Evolutionary conservation across 2,888 invertebrate genomes (phyloP).

Genomic region (Xestia xanthographa): DNA sequence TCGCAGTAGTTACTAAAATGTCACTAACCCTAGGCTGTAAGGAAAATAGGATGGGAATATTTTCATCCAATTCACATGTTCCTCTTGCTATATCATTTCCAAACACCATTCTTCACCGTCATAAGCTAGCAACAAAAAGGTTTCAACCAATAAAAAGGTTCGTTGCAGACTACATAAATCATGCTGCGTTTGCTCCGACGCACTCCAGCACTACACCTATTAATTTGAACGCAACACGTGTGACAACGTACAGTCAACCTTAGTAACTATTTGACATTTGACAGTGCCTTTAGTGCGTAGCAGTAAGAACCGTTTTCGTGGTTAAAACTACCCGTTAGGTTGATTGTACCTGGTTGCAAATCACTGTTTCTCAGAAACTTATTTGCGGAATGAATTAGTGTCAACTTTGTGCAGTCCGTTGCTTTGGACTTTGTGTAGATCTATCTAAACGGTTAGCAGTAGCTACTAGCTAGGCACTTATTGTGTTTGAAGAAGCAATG

Average conservation of each 20-base stretch:
- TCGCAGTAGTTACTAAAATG: neutral
- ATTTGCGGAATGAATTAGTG: slow-evolving; percentile 57
- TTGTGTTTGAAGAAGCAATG: slow-evolving; percentile 15
- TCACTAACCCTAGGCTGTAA: neutral
- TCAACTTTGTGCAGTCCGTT: slow-evolving; percentile 44
- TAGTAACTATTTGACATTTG: neutral
- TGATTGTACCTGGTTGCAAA: slow-evolving; percentile 14
- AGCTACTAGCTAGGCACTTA: slow-evolving; percentile 2
- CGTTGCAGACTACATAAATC: slow-evolving; percentile 31
- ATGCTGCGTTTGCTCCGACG: slow-evolving; percentile 1
- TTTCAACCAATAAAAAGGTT: slow-evolving; percentile 16
- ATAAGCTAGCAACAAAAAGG: slow-evolving; percentile 17
- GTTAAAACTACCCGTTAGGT: neutral
- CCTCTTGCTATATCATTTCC: neutral
- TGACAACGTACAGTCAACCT: slow-evolving; percentile 18
- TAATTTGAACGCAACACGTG: slow-evolving; percentile 38
- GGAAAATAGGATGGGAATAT: neutral
- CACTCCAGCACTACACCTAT: slow-evolving; percentile 13
- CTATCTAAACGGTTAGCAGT: slow-evolving; percentile 9
- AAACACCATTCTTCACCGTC: neutral
- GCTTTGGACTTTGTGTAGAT: slow-evolving; percentile 2
- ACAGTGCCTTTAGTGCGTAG: neutral
- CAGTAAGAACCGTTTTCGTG: neutral
- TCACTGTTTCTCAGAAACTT: slow-evolving; percentile 52
- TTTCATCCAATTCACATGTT: neutral